Evolutionary conservation across 2,797 vertebrate genomes (phyloP).

Genomic region (Takifugu rubripes): DNA sequence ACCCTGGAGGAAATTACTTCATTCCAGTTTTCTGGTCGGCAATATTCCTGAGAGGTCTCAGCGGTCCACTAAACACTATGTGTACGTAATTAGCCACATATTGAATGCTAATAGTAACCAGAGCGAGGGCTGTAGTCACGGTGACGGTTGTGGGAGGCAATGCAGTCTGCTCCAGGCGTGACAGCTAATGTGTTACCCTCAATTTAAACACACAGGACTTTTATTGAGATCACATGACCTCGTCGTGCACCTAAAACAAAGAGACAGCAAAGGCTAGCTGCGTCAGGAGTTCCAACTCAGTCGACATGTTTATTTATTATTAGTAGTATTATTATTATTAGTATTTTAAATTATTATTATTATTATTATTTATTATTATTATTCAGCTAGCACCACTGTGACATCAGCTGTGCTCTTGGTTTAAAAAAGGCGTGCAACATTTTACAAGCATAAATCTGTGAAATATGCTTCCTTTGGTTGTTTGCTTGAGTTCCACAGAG

Average conservation of each 20-base stretch:
- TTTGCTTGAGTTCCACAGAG: slow-evolving; percentile 36
- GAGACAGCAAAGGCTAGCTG: slow-evolving; percentile 4
- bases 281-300: not conserved
- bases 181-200: slow-evolving; percentile 40
- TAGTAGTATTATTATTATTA: too few species aligned
- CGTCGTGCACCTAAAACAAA: slow-evolving; percentile 20
- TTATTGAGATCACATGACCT: slow-evolving; percentile 52
- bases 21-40: not conserved
- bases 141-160: slow-evolving; percentile 40
- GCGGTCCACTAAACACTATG: slow-evolving; percentile 19
- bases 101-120: slow-evolving; percentile 58
- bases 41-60: slow-evolving; percentile 5
- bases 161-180: slow-evolving; percentile 34
- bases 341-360: too few species aligned
- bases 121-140: slow-evolving; percentile 52
- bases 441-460: slow-evolving; percentile 39
- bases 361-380: not conserved
- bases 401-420: slow-evolving; percentile 34
- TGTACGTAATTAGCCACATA: slow-evolving; percentile 31
- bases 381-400: slow-evolving; percentile 15
- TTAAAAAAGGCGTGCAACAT: slow-evolving; percentile 24
- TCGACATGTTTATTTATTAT: too few species aligned
- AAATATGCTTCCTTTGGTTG: slow-evolving; percentile 48
- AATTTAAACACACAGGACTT: slow-evolving; percentile 44
- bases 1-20: slow-evolving; percentile 12